Conservation (phyloP, 2,797 vertebrate species). For the Lagorchestes hirsutus region DNA sequence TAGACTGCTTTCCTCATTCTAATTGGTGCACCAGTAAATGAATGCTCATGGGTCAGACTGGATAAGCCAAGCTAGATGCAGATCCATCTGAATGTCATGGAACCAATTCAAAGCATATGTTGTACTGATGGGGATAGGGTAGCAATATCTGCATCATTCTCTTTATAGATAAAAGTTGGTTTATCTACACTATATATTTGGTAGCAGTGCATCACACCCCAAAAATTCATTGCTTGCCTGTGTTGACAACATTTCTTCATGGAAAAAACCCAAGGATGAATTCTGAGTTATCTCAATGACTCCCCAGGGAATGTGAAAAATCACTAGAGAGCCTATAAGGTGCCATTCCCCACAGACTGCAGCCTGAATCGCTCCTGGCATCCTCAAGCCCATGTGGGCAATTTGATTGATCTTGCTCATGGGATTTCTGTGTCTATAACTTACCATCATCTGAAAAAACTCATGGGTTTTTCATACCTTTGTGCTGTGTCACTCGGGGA, state of each 20-base stretch:
- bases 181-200: neutral
- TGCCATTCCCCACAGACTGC: neutral
- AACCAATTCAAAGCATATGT: neutral
- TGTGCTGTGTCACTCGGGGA: neutral
- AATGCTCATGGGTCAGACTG: neutral
- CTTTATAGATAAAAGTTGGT: neutral
- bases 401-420: neutral
- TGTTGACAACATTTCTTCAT: neutral
- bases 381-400: slow-evolving; percentile 2
- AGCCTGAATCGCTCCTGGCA: neutral
- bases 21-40: neutral
- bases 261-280: neutral
- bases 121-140: neutral
- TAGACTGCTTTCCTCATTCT: neutral
- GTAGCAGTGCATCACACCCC: neutral
- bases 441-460: neutral
- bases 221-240: neutral
- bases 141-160: neutral
- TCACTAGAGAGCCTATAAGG: neutral
- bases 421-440: neutral
- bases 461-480: neutral
- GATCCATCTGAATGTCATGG: neutral
- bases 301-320: neutral
- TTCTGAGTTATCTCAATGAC: neutral
- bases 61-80: neutral